Evolutionary conservation across 2,113 vertebrate genomes (phyloP).

Genomic region (Semnornis frantzii): DNA sequence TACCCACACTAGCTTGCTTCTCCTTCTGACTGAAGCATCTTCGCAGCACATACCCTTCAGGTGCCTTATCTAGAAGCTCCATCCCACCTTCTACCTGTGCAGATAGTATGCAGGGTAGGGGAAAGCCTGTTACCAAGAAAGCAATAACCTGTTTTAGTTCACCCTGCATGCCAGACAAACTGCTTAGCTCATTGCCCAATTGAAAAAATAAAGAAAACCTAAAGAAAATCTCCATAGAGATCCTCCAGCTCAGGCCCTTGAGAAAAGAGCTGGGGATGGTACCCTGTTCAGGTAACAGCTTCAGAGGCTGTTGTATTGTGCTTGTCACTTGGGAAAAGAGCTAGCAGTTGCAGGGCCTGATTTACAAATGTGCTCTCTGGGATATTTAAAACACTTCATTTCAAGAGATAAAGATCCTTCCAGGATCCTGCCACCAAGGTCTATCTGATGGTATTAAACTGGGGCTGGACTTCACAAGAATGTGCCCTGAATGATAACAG

Average conservation of each 20-base stretch:
- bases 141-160: conserved; percentile 42
- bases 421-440: conserved; percentile 15
- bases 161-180: conserved; percentile 63
- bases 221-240: conserved; percentile 70
- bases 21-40: conserved; percentile 10
- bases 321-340: conserved; percentile 78
- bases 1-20: conserved; percentile 29
- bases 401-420: conserved; percentile 30
- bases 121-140: conserved; percentile 48
- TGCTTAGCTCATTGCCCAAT: conserved; percentile 72
- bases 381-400: conserved; percentile 6
- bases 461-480: conserved; percentile 9
- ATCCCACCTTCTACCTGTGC: conserved; percentile 61
- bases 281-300: conserved; percentile 81
- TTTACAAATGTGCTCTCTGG: conserved; percentile 47
- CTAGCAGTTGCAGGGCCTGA: conserved; percentile 46
- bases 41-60: not conserved
- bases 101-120: not conserved
- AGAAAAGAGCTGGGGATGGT: conserved; percentile 70
- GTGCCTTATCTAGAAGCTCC: conserved; percentile 46
- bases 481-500: conserved; percentile 7
- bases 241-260: conserved; percentile 73
- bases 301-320: conserved; percentile 79
- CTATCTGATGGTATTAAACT: not conserved
- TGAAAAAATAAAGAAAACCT: conserved; percentile 65